A percentile compares a stretch with the other conserved stretches of the same genome.
Evolutionary conservation across 1,140 invertebrate genomes (phyloP).

Genomic region (Drosophila bocqueti): DNA sequence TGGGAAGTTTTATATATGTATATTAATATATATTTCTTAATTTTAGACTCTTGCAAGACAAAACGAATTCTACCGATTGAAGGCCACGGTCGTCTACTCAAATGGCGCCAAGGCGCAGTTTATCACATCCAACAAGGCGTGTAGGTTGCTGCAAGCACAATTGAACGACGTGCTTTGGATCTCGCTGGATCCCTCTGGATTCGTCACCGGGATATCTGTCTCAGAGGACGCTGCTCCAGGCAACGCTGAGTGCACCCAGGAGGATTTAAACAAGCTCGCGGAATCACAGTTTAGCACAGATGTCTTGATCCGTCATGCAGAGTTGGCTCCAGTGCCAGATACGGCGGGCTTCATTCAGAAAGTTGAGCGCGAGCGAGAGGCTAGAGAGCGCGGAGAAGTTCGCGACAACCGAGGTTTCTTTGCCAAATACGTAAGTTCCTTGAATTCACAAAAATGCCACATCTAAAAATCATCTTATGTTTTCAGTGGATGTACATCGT

Average conservation of each 20-base stretch:
- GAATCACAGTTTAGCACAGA: conserved; percentile 89
- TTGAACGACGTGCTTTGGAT: conserved; percentile 90
- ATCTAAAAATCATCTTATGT: conserved; percentile 61
- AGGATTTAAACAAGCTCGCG: conserved; percentile 80
- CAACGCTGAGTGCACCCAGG: conserved; percentile 84
- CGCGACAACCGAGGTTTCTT: conserved; percentile 97
- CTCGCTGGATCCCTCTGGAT: conserved; percentile 90
- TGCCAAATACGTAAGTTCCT: conserved; percentile 96
- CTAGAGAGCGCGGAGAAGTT: conserved; percentile 94
- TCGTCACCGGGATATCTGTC: conserved; percentile 89
- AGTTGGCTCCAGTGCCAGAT: conserved; percentile 93
- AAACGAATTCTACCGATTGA: conserved; percentile 92
- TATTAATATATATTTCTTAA: neutral
- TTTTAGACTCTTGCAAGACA: conserved; percentile 88
- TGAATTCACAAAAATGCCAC: neutral
- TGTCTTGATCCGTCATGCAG: conserved; percentile 90
- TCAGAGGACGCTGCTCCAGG: conserved; percentile 86
- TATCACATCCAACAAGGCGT: conserved; percentile 92
- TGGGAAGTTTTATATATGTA: neutral
- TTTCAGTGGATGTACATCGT: conserved; percentile 98
- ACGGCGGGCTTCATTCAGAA: conserved; percentile 97
- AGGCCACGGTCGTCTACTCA: conserved; percentile 88
- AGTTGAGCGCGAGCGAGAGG: conserved; percentile 94
- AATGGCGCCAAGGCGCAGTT: conserved; percentile 89
- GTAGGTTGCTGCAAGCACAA: conserved; percentile 87